Evolutionary conservation across 2,797 vertebrate species (phyloP).

Genomic region (Pseudochirops cupreus): DNA sequence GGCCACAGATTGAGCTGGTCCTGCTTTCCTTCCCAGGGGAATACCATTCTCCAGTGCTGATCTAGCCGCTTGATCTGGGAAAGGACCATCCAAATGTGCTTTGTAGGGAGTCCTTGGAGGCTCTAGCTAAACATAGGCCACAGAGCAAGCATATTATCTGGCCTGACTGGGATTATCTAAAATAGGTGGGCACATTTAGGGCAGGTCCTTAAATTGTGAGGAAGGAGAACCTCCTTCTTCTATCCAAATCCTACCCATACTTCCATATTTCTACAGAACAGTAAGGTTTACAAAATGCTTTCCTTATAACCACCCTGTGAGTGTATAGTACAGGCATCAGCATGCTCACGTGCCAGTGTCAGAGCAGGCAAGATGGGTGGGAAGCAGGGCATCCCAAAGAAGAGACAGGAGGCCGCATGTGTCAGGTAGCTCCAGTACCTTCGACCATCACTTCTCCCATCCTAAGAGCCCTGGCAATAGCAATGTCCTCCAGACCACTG

Average conservation of each 20-base stretch:
- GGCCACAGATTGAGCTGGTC: not conserved
- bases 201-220: not conserved
- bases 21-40: not conserved
- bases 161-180: not conserved
- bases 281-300: not conserved
- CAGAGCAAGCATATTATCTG: not conserved
- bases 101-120: not conserved
- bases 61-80: not conserved
- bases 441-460: not conserved
- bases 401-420: not conserved
- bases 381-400: not conserved
- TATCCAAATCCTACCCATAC: not conserved
- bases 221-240: not conserved
- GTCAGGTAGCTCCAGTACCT: not conserved
- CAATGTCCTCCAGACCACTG: not conserved
- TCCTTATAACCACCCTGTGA: not conserved
- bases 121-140: not conserved
- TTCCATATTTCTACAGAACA: not conserved
- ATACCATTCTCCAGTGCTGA: not conserved
- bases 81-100: not conserved
- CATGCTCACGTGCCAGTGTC: not conserved
- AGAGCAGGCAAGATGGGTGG: not conserved
- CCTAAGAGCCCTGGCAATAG: not conserved
- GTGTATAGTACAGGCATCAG: not conserved
- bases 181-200: not conserved